Base-by-base conservation (phyloP, 2,888 invertebrate species). In the Leptinotarsa juncta region DNA sequence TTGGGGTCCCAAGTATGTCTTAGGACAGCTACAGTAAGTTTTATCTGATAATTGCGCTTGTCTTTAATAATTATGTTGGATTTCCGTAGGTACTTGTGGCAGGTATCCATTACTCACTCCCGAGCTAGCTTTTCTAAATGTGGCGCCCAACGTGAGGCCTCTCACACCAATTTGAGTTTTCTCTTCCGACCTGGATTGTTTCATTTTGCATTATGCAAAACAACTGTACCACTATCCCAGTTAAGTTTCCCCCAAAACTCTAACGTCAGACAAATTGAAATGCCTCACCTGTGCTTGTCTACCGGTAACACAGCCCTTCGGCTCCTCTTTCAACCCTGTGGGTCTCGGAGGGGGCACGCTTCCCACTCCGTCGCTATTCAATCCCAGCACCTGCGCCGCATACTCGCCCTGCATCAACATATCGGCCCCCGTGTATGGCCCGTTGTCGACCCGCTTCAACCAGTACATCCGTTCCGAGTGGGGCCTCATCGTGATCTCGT, bases 381-480 rank as follows among this genome's bases (percentile, higher is more conserved):
- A 88, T 0, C 95, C 95, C 74, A 96, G 90, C 82, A 97, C 93
- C 86, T 96, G 96, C 32, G 97, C 95, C 69, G 96, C 97, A 89
- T 97, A 97, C 88, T 97, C 97, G 70, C 96, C 96, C 87, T 88
- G 88, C 81, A 96, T 91, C 70, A 94, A 92, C 93, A 97, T 95
- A 87, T 96, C 96, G 0, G 96, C 96, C 3, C 96, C 92, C 48
- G 96, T 96, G 84, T 95, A 97, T 0, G 95, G 94, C 77, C 96
- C 96, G 84, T 96, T 95, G 85, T 97, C 97, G 81, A 95, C 93
- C 82, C 97, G 90, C 88, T 97, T 97, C 89, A 97, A 90, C 94
- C 97, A 97, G 86, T 97, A 97, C 84, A 97, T 91, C 71, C 97
- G 90, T 87, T 97, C 96, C 79, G 93, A 91, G 86, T 96, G 94